These are phyloP conservation scores for Phalacrocorax brasilianus DNA, from an alignment of 2,113 vertebrate species.

Conservation along the genomic window DNA sequence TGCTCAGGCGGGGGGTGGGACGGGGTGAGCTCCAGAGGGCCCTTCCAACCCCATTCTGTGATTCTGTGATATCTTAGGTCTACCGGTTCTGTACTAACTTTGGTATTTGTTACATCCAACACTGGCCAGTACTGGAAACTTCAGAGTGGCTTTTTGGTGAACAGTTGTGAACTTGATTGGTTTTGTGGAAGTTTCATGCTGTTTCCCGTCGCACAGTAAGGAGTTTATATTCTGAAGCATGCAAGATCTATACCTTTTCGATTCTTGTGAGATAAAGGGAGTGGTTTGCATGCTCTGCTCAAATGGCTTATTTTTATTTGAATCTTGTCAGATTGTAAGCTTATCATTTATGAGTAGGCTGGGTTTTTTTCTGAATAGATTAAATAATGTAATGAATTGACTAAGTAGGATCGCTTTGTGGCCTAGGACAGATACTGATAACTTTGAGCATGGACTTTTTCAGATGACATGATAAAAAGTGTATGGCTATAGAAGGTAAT, in stretches of 20 bases:
- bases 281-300: neutral
- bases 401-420: neutral
- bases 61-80: neutral
- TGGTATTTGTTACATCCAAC: neutral
- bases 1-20: no score
- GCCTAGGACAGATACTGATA: neutral
- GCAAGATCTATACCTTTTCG: neutral
- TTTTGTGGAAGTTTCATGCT: neutral
- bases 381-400: neutral
- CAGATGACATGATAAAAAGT: neutral
- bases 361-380: neutral
- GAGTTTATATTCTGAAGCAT: neutral
- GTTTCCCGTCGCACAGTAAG: neutral
- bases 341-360: neutral
- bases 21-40: no score
- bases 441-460: neutral
- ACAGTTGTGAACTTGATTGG: neutral
- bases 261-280: neutral
- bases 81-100: neutral
- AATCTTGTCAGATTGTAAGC: neutral
- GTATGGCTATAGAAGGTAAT: neutral
- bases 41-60: no score
- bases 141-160: neutral
- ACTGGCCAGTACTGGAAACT: neutral
- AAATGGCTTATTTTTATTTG: neutral